phyloP scores from a whole-genome alignment of 2,888 invertebrate genomes.

The Lithosia quadra region DNA sequence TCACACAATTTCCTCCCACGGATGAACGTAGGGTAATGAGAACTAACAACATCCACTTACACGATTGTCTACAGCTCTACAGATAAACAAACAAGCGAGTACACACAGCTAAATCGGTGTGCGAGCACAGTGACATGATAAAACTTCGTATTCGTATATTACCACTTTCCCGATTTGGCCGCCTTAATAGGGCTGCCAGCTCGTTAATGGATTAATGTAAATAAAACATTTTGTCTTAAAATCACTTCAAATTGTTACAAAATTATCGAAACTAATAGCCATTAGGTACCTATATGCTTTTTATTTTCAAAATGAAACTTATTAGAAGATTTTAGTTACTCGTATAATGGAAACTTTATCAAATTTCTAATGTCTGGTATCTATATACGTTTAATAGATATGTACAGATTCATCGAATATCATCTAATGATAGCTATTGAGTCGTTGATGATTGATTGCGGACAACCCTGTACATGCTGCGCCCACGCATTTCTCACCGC shows the following conservation, averaged over 20 bases:
- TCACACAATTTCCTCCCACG: slow-evolving; percentile 59
- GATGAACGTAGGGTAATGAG: slow-evolving; percentile 45
- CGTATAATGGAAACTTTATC: slow-evolving; percentile 12
- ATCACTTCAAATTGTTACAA: background rate
- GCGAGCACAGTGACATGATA: slow-evolving; percentile 60
- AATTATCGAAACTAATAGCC: background rate
- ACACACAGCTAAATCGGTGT: slow-evolving; percentile 46
- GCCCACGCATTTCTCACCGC: slow-evolving; percentile 74
- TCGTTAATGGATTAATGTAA: background rate
- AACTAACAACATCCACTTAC: slow-evolving; percentile 62
- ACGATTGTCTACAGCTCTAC: slow-evolving; percentile 63
- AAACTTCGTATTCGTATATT: slow-evolving; percentile 60
- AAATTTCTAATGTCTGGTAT: slow-evolving; percentile 12
- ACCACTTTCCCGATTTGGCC: slow-evolving; percentile 62
- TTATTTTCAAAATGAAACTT: slow-evolving; percentile 1
- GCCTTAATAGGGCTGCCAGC: slow-evolving; percentile 53
- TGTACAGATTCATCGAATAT: slow-evolving; percentile 13
- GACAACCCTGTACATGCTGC: slow-evolving; percentile 64
- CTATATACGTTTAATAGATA: slow-evolving; percentile 18
- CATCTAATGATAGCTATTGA: slow-evolving; percentile 34
- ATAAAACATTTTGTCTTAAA: slow-evolving; percentile 5
- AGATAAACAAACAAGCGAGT: slow-evolving; percentile 58
- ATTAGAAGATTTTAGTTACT: slow-evolving; percentile 5
- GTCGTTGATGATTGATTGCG: slow-evolving; percentile 25
- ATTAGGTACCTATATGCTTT: background rate